phyloP scores from a whole-genome alignment of 2,113 vertebrate species.

The Apus apus region DNA sequence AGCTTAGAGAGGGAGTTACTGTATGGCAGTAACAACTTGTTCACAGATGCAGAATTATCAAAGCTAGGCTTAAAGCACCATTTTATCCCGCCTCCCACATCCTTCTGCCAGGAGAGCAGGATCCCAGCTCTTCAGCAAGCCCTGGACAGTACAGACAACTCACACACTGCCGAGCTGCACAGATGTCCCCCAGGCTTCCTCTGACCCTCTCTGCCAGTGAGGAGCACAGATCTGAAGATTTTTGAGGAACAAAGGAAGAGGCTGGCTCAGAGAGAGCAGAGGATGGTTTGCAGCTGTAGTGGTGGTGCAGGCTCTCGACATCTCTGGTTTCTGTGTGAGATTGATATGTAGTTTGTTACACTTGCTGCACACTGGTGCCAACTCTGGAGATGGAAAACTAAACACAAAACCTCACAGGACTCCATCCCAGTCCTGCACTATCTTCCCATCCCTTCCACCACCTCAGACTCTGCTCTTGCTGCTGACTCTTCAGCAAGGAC shows the following conservation, averaged over 20 bases:
- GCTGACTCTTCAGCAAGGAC: not conserved
- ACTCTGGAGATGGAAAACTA: not conserved
- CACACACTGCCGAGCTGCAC: not conserved
- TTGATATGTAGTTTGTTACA: fast-evolving
- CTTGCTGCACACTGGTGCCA: not conserved
- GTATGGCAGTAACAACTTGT: not conserved
- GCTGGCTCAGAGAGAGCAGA: not conserved
- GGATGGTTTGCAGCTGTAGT: not conserved
- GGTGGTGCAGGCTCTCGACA: not conserved
- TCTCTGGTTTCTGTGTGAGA: not conserved
- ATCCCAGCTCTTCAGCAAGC: not conserved
- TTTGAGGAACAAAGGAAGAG: not conserved
- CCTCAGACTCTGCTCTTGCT: not conserved
- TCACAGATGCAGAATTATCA: not conserved
- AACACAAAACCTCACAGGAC: not conserved
- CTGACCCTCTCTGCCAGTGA: not conserved
- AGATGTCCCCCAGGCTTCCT: not conserved
- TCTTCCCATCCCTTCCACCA: not conserved
- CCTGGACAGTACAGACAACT: not conserved
- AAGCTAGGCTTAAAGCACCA: not conserved
- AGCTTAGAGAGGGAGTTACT: not conserved
- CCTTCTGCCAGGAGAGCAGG: not conserved
- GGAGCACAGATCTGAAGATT: not conserved
- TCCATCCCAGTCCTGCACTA: not conserved
- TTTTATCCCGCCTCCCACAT: not conserved